Conservation (phyloP, 2,113 vertebrate genomes). For the Falco punctatus region DNA sequence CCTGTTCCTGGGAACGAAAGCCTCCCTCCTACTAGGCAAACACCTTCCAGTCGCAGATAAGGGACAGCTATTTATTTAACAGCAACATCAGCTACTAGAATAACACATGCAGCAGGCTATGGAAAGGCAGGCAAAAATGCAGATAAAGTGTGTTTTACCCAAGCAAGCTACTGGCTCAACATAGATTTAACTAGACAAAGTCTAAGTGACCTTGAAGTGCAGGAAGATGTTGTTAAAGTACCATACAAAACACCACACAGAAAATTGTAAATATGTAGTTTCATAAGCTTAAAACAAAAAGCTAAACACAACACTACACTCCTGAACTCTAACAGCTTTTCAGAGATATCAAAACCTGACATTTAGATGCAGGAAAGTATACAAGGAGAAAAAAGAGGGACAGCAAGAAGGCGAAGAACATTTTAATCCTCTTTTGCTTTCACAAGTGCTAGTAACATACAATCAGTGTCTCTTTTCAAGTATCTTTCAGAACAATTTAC, state of each 20-base stretch:
- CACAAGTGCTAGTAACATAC: neutral
- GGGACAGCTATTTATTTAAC: neutral
- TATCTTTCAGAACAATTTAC: neutral
- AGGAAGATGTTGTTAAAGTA: neutral
- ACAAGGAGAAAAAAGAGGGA: neutral
- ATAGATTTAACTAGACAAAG: neutral
- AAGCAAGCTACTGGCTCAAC: neutral
- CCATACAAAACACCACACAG: neutral
- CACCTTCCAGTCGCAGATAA: neutral
- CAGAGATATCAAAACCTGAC: neutral
- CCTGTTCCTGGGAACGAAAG: neutral
- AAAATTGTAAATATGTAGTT: neutral
- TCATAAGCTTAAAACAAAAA: neutral
- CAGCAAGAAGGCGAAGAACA: neutral
- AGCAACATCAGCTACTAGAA: neutral
- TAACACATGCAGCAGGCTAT: neutral
- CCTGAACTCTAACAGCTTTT: neutral
- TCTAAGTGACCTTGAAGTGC: neutral
- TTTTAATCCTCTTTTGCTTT: neutral
- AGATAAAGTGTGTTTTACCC: neutral
- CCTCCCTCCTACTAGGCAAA: neutral
- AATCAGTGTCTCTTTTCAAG: neutral
- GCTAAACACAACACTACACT: neutral
- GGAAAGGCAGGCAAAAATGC: neutral
- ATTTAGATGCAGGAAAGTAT: neutral